Percentiles rank a stretch among this genome's conserved stretches.
These are phyloP conservation scores for Ichneumon xanthorius DNA, from an alignment of 2,888 invertebrate species.

Conservation along the genomic window DNA sequence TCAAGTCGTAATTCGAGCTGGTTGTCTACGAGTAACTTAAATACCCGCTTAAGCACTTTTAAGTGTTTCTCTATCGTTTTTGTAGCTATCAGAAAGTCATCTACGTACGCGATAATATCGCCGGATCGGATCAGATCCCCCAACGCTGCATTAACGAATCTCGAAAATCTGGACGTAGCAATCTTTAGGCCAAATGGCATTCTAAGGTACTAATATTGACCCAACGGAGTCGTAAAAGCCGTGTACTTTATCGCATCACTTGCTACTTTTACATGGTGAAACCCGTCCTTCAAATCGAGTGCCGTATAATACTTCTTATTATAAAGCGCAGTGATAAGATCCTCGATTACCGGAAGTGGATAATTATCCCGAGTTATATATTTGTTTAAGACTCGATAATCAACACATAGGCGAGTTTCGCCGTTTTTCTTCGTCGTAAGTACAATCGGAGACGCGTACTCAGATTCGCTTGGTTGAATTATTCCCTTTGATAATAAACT, in stretches of 20 bases:
- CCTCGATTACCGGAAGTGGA: constrained; percentile 62
- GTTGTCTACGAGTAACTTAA: constrained; percentile 43
- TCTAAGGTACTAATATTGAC: constrained; percentile 50
- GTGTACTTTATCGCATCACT: not conserved
- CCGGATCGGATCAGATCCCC: constrained; percentile 41
- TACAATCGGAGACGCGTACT: constrained; percentile 64
- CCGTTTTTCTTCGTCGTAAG: constrained; percentile 65
- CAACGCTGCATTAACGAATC: constrained; percentile 36
- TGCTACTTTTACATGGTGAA: constrained; percentile 30
- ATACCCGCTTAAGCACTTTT: constrained; percentile 36
- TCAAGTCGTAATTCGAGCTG: constrained; percentile 45
- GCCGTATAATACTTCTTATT: constrained; percentile 55
- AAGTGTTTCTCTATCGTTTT: constrained; percentile 52
- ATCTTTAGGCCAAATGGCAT: constrained; percentile 58
- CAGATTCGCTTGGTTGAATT: constrained; percentile 55
- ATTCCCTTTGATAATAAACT: constrained; percentile 56
- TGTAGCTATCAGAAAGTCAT: constrained; percentile 66
- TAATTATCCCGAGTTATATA: constrained; percentile 55
- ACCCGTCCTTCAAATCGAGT: constrained; percentile 54
- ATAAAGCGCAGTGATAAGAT: constrained; percentile 49
- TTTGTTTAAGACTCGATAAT: constrained; percentile 61
- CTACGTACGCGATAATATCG: constrained; percentile 56
- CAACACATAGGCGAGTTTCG: constrained; percentile 63
- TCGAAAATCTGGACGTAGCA: constrained; percentile 43
- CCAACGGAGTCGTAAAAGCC: constrained; percentile 50